Percentiles rank a stretch among this genome's conserved stretches.
Conservation (phyloP, 2,113 vertebrate genomes). For the Scartelaos histophorus region DNA sequence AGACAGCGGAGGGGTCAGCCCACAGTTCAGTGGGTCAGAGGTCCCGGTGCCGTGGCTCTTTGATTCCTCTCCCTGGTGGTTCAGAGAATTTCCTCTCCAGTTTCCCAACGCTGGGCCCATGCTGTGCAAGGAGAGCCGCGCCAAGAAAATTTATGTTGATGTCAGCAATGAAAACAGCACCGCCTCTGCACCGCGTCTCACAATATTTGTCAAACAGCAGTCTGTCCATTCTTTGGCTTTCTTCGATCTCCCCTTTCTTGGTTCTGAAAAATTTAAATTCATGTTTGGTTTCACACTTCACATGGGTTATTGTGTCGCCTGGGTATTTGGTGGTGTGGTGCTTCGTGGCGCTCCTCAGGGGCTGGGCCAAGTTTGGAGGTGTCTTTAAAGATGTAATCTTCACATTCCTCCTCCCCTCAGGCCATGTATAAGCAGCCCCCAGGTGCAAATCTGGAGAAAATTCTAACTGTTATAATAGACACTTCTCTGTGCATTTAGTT, state of each 20-base stretch:
- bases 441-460: slow-evolving; percentile 6
- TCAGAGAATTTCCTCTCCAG: slow-evolving; percentile 73
- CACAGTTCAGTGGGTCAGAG: slow-evolving; percentile 78
- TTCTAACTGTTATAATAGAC: neutral
- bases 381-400: slow-evolving; percentile 66
- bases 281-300: slow-evolving; percentile 71
- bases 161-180: slow-evolving; percentile 83
- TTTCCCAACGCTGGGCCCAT: slow-evolving; percentile 71
- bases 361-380: slow-evolving; percentile 40
- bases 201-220: slow-evolving; percentile 82
- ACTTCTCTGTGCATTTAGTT: neutral
- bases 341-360: slow-evolving; percentile 60
- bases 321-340: slow-evolving; percentile 65
- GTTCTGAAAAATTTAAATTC: slow-evolving; percentile 54
- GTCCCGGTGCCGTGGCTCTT: slow-evolving; percentile 67
- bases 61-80: slow-evolving; percentile 74
- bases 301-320: slow-evolving; percentile 67
- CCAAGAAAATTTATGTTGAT: slow-evolving; percentile 82
- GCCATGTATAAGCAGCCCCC: slow-evolving; percentile 25
- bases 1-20: slow-evolving; percentile 60
- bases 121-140: slow-evolving; percentile 74
- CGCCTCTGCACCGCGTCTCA: slow-evolving; percentile 70
- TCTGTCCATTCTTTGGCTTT: slow-evolving; percentile 66
- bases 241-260: slow-evolving; percentile 55
- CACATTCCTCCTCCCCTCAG: slow-evolving; percentile 44